Percentiles rank a stretch among this genome's conserved stretches.
These are phyloP conservation scores for Chaetura pelagica DNA, from an alignment of 2,113 vertebrate species.

Conservation along the genomic window DNA sequence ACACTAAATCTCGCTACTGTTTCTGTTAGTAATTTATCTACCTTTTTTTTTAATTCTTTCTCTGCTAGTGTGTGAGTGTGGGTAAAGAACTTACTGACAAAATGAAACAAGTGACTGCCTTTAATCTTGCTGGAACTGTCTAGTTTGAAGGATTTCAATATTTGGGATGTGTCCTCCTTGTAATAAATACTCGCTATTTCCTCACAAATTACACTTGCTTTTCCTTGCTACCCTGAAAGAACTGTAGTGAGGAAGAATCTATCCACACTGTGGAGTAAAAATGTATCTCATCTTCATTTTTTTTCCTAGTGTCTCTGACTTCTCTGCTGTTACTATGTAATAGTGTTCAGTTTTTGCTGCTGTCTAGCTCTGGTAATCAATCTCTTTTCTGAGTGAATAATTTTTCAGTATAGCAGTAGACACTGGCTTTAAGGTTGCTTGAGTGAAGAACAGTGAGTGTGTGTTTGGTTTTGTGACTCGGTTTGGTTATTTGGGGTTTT, in stretches of 20 bases:
- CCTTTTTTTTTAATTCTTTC: neutral
- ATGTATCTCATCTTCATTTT: neutral
- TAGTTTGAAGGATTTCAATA: neutral
- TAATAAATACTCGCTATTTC: neutral
- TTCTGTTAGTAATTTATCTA: neutral
- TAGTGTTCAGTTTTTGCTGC: neutral
- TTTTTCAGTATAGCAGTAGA: neutral
- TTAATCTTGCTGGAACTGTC: neutral
- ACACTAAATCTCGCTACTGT: neutral
- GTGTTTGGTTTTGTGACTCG: neutral
- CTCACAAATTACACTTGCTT: neutral
- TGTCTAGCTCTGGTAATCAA: neutral
- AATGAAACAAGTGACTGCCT: neutral
- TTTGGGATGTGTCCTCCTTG: neutral
- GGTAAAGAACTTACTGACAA: neutral
- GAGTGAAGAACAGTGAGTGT: neutral
- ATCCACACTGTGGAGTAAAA: neutral
- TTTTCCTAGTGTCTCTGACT: neutral
- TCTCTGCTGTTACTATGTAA: neutral
- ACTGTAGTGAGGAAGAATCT: neutral
- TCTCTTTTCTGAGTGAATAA: neutral
- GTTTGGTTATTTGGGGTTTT: neutral
- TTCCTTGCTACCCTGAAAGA: neutral
- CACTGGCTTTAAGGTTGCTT: neutral
- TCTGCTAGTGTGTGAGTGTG: neutral